Percentiles rank a stretch among this genome's conserved stretches.
phyloP scores from a whole-genome alignment of 2,888 invertebrate genomes.

The Pristionchus maxplancki region DNA sequence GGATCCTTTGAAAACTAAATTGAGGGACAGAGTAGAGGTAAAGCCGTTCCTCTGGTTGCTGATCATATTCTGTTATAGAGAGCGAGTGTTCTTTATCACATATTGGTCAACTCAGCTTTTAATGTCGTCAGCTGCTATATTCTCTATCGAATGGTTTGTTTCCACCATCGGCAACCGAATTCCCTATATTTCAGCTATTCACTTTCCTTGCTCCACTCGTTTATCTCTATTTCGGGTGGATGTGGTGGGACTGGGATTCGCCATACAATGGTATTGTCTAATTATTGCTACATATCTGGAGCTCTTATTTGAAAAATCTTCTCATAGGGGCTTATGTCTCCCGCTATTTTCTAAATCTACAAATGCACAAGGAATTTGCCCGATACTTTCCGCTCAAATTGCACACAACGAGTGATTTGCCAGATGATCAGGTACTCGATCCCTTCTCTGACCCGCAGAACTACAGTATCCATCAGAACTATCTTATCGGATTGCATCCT shows the following conservation, averaged over 20 bases:
- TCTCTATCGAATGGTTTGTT: neutral
- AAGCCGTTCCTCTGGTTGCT: neutral
- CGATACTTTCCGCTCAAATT: slow-evolving; percentile 3
- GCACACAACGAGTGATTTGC: neutral
- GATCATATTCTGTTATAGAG: neutral
- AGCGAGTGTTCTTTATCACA: neutral
- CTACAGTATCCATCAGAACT: neutral
- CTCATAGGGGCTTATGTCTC: neutral
- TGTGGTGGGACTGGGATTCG: slow-evolving; percentile 11
- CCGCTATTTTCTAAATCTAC: neutral
- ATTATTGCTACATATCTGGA: too few species aligned
- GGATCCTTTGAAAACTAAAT: neutral
- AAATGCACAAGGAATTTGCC: neutral
- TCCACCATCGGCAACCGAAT: neutral
- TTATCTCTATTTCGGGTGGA: neutral
- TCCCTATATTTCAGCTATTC: neutral
- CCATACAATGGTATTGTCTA: neutral
- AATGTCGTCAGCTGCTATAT: neutral
- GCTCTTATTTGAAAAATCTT: neutral
- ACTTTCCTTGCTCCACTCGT: neutral
- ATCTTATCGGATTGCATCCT: slow-evolving; percentile 28
- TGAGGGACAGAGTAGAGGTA: neutral
- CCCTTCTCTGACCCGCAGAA: neutral
- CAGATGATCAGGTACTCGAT: neutral
- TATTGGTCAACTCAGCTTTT: neutral